Base-by-base conservation (phyloP, 2,888 invertebrate species). In the Drosophila algonquin region DNA sequence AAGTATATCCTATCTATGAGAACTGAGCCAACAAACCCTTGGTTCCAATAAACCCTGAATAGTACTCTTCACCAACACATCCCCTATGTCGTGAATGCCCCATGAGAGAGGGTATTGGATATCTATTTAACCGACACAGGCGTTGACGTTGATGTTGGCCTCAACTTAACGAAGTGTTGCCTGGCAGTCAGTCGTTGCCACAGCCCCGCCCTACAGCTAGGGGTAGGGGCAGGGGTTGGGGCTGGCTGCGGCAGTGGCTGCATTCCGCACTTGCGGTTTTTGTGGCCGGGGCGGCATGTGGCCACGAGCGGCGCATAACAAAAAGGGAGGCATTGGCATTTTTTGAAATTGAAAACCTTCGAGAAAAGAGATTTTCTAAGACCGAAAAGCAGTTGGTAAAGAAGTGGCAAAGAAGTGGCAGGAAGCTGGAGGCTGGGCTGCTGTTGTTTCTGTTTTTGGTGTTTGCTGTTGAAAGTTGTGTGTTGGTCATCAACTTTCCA, bases 61-160 rank as follows among this genome's bases (percentile, higher is more conserved):
- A 8, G 1, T 27, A 27, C 30, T 30, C 30, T 27, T 27, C 7
- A 30, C 30, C 8, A 30, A 2, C 8, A 30, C 8, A 30, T 8
- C 30, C 30, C 8, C 0, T 7, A 0, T 7, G 8, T 7, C 45
- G 0, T 30, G 30, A 6, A 16, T 9, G 5, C 56, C 6, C 6
- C 0, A 1, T 1, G 0, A 9, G 0, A 9, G 12, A 67, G 67
- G 8, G 67, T 30, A 67, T 16, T 12, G 45, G 45, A 85, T 79
- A 85, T 86, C 86, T 85, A 88, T 85, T 88, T 86, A 85, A 72
- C 85, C 77, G 80, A 79, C 79, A 78, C 76, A 85, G 86, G 89
- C 82, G 84, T 84, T 87, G 82, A 87, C 74, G 81, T 83, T 83
- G 82, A 81, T 85, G 79, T 81, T 89, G 81, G 73, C 75, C 75